These are phyloP conservation scores for Acrocyrtus sp. DNA, from an alignment of 2,888 invertebrate species.

Conservation along the genomic window DNA sequence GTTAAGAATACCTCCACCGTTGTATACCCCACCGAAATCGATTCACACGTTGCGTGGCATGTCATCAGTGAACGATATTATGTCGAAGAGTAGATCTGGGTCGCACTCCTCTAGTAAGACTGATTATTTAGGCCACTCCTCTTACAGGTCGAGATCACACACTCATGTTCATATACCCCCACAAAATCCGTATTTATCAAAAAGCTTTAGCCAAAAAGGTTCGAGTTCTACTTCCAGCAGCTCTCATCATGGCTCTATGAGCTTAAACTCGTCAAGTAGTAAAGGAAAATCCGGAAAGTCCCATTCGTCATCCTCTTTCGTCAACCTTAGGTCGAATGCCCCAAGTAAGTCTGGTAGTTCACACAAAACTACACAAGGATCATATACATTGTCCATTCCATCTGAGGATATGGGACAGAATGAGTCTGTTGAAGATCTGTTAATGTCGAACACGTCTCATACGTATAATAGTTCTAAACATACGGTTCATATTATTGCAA, in stretches of 20 bases:
- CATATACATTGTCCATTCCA: constrained; percentile 59
- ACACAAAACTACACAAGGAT: constrained; percentile 12
- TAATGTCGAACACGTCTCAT: constrained; percentile 37
- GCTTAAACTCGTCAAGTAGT: constrained; percentile 7
- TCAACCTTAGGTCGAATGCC: constrained; percentile 3
- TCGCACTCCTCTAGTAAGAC: constrained; percentile 26
- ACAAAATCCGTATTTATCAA: constrained; percentile 13
- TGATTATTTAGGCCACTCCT: constrained; percentile 32
- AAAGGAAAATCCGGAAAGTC: constrained; percentile 30
- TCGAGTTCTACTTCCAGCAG: background rate
- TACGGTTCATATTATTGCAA: constrained; percentile 58
- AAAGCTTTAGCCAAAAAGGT: constrained; percentile 26
- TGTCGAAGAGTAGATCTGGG: constrained; percentile 29
- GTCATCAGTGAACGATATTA: constrained; percentile 3
- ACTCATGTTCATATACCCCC: constrained; percentile 14
- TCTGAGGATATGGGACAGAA: constrained; percentile 58
- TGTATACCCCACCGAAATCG: constrained; percentile 9
- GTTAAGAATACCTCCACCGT: constrained; percentile 21
- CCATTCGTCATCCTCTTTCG: constrained; percentile 16
- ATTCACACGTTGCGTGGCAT: constrained; percentile 16
- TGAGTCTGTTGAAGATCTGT: constrained; percentile 55
- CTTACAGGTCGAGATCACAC: constrained; percentile 28
- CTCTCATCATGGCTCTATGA: constrained; percentile 2
- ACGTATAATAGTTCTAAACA: constrained; percentile 38
- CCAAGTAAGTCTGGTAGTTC: constrained; percentile 15